Conservation (phyloP, 2,888 invertebrate species). For the Hirtodrosophila alboralis region DNA sequence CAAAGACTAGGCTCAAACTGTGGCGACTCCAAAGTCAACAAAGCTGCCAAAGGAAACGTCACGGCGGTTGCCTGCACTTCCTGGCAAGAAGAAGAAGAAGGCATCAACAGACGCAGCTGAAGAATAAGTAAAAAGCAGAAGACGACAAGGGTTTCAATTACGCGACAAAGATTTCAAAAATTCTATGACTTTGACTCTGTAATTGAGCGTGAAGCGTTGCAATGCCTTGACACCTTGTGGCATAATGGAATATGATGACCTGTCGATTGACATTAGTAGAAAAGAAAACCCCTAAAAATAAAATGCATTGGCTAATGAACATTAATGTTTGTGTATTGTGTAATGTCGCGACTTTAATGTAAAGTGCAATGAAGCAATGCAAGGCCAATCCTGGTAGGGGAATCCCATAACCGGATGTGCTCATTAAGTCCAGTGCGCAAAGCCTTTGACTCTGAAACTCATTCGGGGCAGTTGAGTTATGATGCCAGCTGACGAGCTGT, state of each 20-base stretch:
- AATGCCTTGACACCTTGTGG: conserved; percentile 59
- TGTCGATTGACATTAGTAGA: conserved; percentile 43
- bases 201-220: conserved; percentile 75
- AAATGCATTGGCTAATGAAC: conserved; percentile 57
- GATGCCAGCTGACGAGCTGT: conserved; percentile 79
- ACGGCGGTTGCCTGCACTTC: conserved; percentile 76
- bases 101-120: conserved; percentile 12
- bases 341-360: conserved; percentile 76
- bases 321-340: conserved; percentile 66
- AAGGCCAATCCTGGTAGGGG: conserved; percentile 41
- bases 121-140: conserved; percentile 12
- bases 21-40: conserved; percentile 38
- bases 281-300: conserved; percentile 46
- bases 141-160: conserved; percentile 65
- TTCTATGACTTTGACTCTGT: conserved; percentile 18
- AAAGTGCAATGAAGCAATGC: conserved; percentile 78
- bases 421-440: conserved; percentile 68
- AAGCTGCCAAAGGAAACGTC: conserved; percentile 67
- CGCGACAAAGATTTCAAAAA: conserved; percentile 25
- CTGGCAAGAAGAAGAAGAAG: conserved; percentile 57
- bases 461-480: conserved; percentile 61
- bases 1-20: conserved; percentile 48
- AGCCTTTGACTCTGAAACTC: conserved; percentile 60
- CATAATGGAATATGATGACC: conserved; percentile 34
- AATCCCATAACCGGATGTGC: conserved; percentile 65